Percentiles rank a stretch among this genome's conserved stretches.
Evolutionary conservation across 2,113 vertebrate species (phyloP).

Genomic region (Stegastes partitus): DNA sequence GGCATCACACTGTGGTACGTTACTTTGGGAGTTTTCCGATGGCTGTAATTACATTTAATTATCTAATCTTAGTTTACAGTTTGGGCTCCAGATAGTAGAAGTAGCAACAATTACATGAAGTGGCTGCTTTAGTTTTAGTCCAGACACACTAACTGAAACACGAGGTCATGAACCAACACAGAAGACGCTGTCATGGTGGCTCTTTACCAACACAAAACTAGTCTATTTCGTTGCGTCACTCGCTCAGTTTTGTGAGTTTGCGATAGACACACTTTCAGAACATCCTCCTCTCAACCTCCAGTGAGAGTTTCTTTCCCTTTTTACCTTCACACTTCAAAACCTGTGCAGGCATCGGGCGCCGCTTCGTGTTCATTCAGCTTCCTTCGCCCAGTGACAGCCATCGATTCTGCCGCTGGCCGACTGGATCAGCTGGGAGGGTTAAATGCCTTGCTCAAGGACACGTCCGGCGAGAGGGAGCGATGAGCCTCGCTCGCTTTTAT

Average conservation of each 20-base stretch:
- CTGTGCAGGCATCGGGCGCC: background rate
- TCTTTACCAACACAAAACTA: no score
- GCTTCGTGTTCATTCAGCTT: conserved; percentile 17
- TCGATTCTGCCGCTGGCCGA: conserved; percentile 25
- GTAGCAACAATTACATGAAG: background rate
- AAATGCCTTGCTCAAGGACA: conserved; percentile 77
- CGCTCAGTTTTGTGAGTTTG: no score
- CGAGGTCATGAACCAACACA: no score
- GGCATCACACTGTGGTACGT: background rate
- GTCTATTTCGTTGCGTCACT: no score
- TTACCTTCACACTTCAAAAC: background rate
- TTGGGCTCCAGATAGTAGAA: background rate
- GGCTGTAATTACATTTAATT: background rate
- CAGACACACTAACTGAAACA: no score
- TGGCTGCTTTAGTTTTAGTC: no score
- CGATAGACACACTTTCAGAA: background rate
- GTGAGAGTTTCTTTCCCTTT: background rate
- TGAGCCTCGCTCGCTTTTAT: conserved; percentile 18
- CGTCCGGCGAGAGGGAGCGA: conserved; percentile 49
- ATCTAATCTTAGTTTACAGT: background rate
- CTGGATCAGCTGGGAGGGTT: conserved; percentile 40
- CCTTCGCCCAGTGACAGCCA: background rate
- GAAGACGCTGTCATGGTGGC: no score
- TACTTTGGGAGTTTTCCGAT: background rate
- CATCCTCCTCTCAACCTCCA: background rate